Evolutionary conservation across 2,797 vertebrate species (phyloP).

Genomic region (Streptopelia turtur): DNA sequence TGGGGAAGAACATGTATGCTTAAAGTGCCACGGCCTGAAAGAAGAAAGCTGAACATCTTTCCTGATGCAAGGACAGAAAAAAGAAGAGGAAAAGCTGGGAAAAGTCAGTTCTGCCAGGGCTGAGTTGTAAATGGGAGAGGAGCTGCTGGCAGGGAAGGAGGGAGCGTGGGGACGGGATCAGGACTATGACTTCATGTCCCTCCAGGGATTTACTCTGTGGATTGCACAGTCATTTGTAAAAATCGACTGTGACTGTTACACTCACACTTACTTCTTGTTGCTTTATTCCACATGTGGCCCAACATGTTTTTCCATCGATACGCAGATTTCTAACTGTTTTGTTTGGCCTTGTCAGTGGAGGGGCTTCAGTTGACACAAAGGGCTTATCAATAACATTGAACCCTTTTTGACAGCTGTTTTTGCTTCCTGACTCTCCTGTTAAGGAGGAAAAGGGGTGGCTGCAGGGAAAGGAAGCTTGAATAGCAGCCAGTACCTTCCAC

Average conservation of each 20-base stretch:
- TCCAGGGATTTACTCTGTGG: background rate
- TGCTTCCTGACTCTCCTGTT: conserved; percentile 49
- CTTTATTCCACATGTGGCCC: conserved; percentile 48
- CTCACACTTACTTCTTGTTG: conserved; percentile 17
- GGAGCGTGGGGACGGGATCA: background rate
- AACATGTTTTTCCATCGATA: conserved; percentile 45
- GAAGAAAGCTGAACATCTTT: background rate
- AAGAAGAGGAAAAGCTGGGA: background rate
- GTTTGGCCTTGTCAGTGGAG: conserved; percentile 63
- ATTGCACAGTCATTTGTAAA: conserved; percentile 60
- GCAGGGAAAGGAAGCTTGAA: conserved; percentile 45
- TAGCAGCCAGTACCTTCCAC: conserved; percentile 48
- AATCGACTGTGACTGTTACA: conserved; percentile 25
- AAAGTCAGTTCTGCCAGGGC: background rate
- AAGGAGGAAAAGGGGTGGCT: conserved; percentile 31
- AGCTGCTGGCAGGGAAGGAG: background rate
- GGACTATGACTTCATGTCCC: background rate
- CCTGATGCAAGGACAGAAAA: background rate
- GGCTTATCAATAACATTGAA: conserved; percentile 71
- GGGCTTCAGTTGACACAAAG: conserved; percentile 64
- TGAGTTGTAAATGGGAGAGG: background rate
- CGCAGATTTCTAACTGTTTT: conserved; percentile 58
- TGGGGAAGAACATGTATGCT: background rate
- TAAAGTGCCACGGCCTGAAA: background rate
- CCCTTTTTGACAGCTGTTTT: conserved; percentile 71